These are phyloP conservation scores for Equus quagga DNA, from an alignment of 2,113 vertebrate genomes.

Conservation along the genomic window DNA sequence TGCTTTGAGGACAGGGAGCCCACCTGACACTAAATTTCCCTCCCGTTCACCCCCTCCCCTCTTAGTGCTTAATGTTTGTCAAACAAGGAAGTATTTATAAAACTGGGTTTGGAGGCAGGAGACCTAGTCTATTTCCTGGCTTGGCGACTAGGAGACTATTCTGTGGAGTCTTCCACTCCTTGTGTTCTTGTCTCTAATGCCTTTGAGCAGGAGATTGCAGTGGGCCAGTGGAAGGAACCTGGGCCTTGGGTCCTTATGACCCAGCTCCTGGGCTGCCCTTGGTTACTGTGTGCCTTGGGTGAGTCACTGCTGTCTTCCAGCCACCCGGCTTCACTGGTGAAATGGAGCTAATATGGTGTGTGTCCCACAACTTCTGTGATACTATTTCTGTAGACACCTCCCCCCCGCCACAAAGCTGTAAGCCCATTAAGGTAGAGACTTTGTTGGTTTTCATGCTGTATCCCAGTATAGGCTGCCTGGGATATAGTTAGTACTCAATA, in stretches of 20 bases:
- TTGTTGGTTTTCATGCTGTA: not conserved
- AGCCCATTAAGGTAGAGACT: not conserved
- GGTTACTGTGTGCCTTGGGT: not conserved
- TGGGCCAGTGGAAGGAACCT: not conserved
- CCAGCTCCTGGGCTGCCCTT: not conserved
- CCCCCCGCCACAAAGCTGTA: not conserved
- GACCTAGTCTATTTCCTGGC: not conserved
- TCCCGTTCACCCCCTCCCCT: not conserved
- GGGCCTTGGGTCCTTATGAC: not conserved
- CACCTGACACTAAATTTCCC: not conserved
- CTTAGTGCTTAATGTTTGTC: not conserved
- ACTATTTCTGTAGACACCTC: not conserved
- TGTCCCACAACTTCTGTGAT: not conserved
- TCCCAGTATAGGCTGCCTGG: not conserved
- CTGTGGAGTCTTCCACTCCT: not conserved
- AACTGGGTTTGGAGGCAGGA: not conserved
- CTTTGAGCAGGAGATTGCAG: not conserved
- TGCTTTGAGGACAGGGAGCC: not conserved
- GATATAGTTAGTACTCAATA: not conserved
- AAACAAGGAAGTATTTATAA: not conserved
- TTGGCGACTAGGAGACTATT: not conserved
- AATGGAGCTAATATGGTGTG: not conserved
- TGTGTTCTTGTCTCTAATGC: not conserved
- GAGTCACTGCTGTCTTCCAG: not conserved
- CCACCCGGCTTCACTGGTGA: not conserved